Percentiles rank a stretch among this genome's conserved stretches.
These are phyloP conservation scores for Meteorus cinctellus DNA, from an alignment of 2,888 invertebrate species.

Conservation along the genomic window DNA sequence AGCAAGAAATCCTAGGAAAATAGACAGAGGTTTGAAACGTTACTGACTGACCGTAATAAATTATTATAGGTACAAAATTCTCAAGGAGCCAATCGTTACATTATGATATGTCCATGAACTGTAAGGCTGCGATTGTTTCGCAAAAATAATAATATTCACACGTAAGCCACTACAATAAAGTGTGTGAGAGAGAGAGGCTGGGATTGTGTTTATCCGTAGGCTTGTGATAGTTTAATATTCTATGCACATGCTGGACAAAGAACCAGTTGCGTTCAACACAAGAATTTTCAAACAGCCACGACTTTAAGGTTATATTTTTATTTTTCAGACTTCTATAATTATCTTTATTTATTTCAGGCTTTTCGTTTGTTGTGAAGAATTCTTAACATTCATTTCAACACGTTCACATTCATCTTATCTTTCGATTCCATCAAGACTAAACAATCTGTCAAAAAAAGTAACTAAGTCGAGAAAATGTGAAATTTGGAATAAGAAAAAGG, in stretches of 20 bases:
- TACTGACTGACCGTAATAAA: neutral
- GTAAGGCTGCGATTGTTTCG: constrained; percentile 14
- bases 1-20: neutral
- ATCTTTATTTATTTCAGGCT: neutral
- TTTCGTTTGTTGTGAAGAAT: neutral
- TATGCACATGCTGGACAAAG: constrained; percentile 20
- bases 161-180: neutral
- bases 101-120: constrained; percentile 24
- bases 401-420: neutral
- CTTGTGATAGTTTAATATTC: constrained; percentile 31
- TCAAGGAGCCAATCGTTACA: neutral
- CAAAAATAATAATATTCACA: constrained; percentile 38
- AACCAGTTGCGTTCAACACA: constrained; percentile 29
- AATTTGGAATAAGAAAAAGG: too few relatives aligned
- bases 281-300: constrained; percentile 29
- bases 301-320: constrained; percentile 12
- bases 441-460: neutral
- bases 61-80: constrained; percentile 5
- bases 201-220: constrained; percentile 3
- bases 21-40: neutral
- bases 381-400: too few relatives aligned
- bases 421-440: neutral
- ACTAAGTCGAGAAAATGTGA: neutral
- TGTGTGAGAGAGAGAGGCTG: neutral
- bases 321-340: neutral